Percentiles rank a stretch among this genome's conserved stretches.
Conservation (phyloP, 2,797 vertebrate species). For the Gymnodraco acuticeps region DNA sequence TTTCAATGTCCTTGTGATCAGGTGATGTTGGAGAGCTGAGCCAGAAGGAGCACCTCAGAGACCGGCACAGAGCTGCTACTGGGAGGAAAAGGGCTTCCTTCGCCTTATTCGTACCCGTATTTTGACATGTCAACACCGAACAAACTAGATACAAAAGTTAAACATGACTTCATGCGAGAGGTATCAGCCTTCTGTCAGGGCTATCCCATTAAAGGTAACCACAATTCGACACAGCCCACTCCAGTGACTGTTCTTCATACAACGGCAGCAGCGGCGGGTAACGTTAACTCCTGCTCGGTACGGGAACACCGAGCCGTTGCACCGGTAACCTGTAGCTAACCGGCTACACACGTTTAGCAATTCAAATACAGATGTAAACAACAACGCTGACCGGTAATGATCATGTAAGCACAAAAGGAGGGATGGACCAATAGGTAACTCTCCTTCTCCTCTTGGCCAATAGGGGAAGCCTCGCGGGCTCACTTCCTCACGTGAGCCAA, state of each 20-base stretch:
- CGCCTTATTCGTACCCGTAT: neutral
- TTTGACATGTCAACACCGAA: too few relatives aligned
- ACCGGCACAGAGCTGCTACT: neutral
- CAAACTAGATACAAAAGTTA: neutral
- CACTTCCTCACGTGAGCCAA: conserved; percentile 58
- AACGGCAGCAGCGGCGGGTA: fast-evolving
- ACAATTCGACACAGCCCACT: neutral
- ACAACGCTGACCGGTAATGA: neutral
- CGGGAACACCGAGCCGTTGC: neutral
- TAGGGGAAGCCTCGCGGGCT: neutral
- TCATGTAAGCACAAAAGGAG: conserved; percentile 10
- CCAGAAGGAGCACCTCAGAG: conserved; percentile 10
- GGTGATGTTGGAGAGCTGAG: conserved; percentile 24
- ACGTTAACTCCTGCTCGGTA: fast-evolving
- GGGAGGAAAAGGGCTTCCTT: neutral
- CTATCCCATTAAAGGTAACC: neutral
- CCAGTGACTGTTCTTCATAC: neutral
- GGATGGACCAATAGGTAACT: conserved; percentile 29
- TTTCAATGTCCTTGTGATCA: conserved; percentile 28
- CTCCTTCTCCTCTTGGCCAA: conserved; percentile 9
- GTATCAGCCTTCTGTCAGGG: too few relatives aligned
- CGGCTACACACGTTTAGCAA: neutral
- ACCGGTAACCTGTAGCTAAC: neutral
- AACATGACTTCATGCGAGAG: too few relatives aligned
- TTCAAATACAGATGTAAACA: conserved; percentile 14